Evolutionary conservation across 2,113 vertebrate genomes (phyloP), one percentile per base, ranked within the genome.

Genomic region (Oophaga pumilio): DNA sequence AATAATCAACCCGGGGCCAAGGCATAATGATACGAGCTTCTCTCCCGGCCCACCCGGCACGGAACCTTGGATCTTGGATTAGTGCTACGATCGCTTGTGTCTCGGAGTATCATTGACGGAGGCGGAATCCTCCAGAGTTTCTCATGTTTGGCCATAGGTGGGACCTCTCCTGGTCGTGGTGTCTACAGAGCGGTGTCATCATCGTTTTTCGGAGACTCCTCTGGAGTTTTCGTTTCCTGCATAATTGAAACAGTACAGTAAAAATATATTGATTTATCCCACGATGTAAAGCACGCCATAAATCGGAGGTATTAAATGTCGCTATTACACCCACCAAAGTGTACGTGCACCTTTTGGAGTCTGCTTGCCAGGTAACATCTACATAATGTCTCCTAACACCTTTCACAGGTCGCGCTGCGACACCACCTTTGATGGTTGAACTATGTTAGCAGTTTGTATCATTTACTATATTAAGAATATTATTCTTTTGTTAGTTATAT

Each of bases 141-240:
- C 24, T 79, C 24, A 57, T 79, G 52, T 79, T 52, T 66, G 80
- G 62, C 26, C 60, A 50, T 43, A 50, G 33, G 43, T 22, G 62
- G 52, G 57, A 82, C 57, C 22, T 82, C 22, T 74, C 12, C 68
- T 33, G 68, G 28, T 71, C 17, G 10, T 49, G 71, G 43, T 49
- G 80, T 50, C 62, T 82, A 82, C 20, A 82, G 80, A 5, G 4
- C 60, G 2, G 80, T 82, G 80, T 82, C 60, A 52, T 82, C 60
- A 0, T 82, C 43, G 0, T 82, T 22, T 17, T 82, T 52, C 1
- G 33, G 80, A 66, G 18, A 13, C 43, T 82, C 3, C 43, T 43
- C 33, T 68, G 60, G 11, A 14, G 60, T 20, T 28, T 68, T 49
- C n/a, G 60, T 64, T 17, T 68, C 60, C 80, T 82, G 80, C 9